Percentiles rank a stretch among this genome's conserved stretches.
These are phyloP conservation scores for Orientallactaga bullata DNA, from an alignment of 2,113 vertebrate genomes.

Conservation along the genomic window DNA sequence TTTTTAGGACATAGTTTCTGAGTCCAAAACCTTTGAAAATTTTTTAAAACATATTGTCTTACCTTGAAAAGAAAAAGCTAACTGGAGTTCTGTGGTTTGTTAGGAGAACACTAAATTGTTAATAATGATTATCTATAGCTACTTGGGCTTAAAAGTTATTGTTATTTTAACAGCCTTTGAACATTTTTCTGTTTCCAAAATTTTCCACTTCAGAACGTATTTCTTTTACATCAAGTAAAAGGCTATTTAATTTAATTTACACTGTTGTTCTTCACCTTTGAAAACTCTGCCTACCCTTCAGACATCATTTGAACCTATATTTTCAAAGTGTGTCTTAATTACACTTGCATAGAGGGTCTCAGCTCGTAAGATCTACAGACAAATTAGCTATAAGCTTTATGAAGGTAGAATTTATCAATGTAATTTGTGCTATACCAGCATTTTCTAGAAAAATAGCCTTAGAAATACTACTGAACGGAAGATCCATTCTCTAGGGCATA, in stretches of 20 bases:
- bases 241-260: background rate
- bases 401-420: conserved; percentile 47
- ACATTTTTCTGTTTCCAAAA: conserved; percentile 29
- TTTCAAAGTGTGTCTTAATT: conserved; percentile 58
- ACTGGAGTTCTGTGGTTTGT: background rate
- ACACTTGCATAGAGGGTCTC: conserved; percentile 46
- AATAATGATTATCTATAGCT: background rate
- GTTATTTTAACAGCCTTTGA: conserved; percentile 45
- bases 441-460: conserved; percentile 48
- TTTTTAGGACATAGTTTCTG: background rate
- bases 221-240: conserved; percentile 13
- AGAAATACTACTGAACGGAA: background rate
- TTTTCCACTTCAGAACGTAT: background rate
- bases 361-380: conserved; percentile 49
- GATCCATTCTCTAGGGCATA: background rate
- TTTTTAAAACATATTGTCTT: background rate
- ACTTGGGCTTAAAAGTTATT: background rate
- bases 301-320: conserved; percentile 41
- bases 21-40: background rate
- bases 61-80: background rate
- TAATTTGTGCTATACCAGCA: conserved; percentile 5
- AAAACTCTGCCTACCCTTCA: background rate
- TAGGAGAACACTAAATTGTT: background rate
- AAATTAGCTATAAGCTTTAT: conserved; percentile 42
- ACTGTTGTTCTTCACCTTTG: conserved; percentile 22